Conservation (phyloP, 2,888 invertebrate species). For the Neoscelio sp. region DNA sequence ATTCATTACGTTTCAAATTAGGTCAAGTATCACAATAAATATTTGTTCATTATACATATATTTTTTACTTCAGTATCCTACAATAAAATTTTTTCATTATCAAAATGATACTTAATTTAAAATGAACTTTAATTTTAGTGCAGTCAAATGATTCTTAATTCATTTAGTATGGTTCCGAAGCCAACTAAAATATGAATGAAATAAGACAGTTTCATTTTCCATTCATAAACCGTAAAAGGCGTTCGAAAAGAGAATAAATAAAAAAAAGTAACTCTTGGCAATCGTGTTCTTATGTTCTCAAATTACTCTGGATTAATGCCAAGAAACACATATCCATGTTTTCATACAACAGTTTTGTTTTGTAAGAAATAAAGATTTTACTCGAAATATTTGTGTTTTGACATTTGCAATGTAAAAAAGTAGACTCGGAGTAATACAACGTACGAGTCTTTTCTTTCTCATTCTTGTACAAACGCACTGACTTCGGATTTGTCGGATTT, state of each 20-base stretch:
- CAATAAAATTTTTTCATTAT: too few species aligned
- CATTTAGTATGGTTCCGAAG: conserved; percentile 2
- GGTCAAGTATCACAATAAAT: too few species aligned
- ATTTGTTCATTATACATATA: too few species aligned
- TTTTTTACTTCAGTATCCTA: too few species aligned
- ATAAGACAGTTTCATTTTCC: conserved; percentile 36
- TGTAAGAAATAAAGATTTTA: conserved; percentile 30
- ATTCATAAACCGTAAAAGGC: conserved; percentile 43
- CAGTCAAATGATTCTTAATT: conserved; percentile 20
- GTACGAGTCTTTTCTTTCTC: conserved; percentile 2
- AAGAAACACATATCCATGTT: conserved; percentile 45
- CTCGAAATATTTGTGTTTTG: conserved; percentile 45
- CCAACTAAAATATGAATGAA: conserved; percentile 42
- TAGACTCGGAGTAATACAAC: conserved; percentile 4
- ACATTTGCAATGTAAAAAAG: conserved; percentile 41
- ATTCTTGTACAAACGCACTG: conserved; percentile 29
- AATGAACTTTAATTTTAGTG: too few species aligned
- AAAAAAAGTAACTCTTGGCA: conserved; percentile 54
- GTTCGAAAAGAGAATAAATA: conserved; percentile 14
- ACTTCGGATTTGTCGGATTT: conserved; percentile 55
- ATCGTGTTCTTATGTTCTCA: conserved; percentile 42
- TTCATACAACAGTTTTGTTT: conserved; percentile 32
- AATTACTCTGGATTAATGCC: conserved; percentile 60
- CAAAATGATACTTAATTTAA: too few species aligned
- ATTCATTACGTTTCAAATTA: too few species aligned